Percentiles rank a stretch among this genome's conserved stretches.
Evolutionary conservation across 1,140 invertebrate genomes (phyloP).

Genomic region (Carcinoscorpius rotundicauda): DNA sequence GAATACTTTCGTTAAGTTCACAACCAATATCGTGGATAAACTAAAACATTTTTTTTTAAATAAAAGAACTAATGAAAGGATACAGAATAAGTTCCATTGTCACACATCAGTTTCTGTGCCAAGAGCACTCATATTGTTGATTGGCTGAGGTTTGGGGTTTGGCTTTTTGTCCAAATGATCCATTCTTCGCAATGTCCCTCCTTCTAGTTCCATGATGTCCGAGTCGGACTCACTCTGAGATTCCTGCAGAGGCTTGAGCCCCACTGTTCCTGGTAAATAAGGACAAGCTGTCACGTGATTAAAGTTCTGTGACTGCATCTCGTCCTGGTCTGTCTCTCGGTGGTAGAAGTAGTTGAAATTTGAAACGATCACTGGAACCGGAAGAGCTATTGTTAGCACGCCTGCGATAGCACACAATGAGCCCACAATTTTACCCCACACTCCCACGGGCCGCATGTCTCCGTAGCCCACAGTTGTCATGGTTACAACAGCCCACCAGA

Average conservation of each 20-base stretch:
- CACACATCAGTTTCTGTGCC: constrained; percentile 95
- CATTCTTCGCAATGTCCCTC: constrained; percentile 49
- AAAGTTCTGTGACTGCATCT: constrained; percentile 95
- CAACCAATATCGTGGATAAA: too few relatives aligned
- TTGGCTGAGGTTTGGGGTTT: constrained; percentile 71
- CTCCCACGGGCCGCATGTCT: constrained; percentile 93
- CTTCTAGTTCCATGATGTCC: constrained; percentile 89
- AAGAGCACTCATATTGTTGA: constrained; percentile 72
- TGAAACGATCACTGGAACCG: constrained; percentile 89
- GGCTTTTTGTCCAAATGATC: constrained; percentile 38
- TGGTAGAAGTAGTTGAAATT: constrained; percentile 99
- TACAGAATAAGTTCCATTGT: constrained; percentile 28
- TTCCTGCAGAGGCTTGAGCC: constrained; percentile 53
- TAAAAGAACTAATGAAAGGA: too few relatives aligned
- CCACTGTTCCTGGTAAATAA: constrained; percentile 81
- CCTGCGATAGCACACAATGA: constrained; percentile 97
- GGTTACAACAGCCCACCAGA: constrained; percentile 99
- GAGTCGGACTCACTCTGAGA: constrained; percentile 85
- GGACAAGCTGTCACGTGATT: constrained; percentile 94
- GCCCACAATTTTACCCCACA: constrained; percentile 97
- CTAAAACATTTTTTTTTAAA: too few relatives aligned
- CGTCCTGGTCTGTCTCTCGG: constrained; percentile 94
- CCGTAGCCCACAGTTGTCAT: constrained; percentile 97
- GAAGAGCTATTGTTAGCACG: constrained; percentile 93
- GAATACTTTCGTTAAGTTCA: too few relatives aligned